Conservation (phyloP, 2,888 invertebrate genomes). For the Microdon myrmicae region DNA sequence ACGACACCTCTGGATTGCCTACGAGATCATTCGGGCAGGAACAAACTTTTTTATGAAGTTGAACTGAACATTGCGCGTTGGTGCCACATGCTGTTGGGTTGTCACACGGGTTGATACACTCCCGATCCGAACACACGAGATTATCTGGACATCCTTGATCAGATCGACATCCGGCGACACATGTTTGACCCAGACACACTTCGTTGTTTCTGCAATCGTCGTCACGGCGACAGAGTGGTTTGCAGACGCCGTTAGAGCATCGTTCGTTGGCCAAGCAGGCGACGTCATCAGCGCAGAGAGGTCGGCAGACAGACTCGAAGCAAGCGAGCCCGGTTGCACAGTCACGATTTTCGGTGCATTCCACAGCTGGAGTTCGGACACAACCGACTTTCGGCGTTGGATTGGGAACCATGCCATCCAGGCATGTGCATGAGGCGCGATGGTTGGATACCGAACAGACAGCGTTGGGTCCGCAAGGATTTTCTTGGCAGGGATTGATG, state of each 20-base stretch:
- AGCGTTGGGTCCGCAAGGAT: conserved; percentile 88
- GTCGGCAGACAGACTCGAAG: conserved; percentile 78
- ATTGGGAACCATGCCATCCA: conserved; percentile 82
- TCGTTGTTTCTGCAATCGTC: conserved; percentile 89
- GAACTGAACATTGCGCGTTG: conserved; percentile 79
- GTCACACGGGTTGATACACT: conserved; percentile 81
- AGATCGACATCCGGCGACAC: conserved; percentile 83
- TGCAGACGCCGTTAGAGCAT: conserved; percentile 78
- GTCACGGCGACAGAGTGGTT: conserved; percentile 83
- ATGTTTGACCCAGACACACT: conserved; percentile 84
- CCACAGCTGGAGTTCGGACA: conserved; percentile 79
- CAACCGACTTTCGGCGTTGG: conserved; percentile 90
- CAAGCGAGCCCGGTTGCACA: conserved; percentile 79
- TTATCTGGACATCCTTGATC: conserved; percentile 79
- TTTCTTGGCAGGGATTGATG: conserved; percentile 78
- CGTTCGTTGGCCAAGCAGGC: conserved; percentile 85
- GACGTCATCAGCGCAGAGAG: conserved; percentile 79
- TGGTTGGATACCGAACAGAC: conserved; percentile 83
- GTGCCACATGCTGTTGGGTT: conserved; percentile 84
- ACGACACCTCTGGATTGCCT: conserved; percentile 80
- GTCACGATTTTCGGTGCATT: conserved; percentile 81
- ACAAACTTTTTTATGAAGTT: conserved; percentile 80
- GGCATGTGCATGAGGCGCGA: conserved; percentile 83
- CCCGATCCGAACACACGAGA: conserved; percentile 80
- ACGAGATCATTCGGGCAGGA: conserved; percentile 76